A percentile compares a stretch with the other conserved stretches of the same genome.
These are phyloP conservation scores for Drosophila buzzatii DNA, from an alignment of 2,888 invertebrate species.

Conservation along the genomic window DNA sequence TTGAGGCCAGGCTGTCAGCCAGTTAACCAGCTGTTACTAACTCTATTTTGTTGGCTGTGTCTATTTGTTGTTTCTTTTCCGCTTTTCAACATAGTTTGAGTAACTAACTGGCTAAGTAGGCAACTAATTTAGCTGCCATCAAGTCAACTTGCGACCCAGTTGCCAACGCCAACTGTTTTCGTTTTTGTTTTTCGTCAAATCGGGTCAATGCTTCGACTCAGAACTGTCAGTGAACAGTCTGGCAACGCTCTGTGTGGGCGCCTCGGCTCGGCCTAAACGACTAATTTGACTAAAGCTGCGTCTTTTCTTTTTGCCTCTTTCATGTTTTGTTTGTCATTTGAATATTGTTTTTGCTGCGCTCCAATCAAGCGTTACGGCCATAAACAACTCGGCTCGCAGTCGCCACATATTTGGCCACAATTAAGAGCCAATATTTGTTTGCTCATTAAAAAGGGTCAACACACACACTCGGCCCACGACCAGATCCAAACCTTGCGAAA, in stretches of 20 bases:
- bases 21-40: constrained; percentile 5
- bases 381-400: constrained; percentile 9
- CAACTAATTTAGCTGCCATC: constrained; percentile 7
- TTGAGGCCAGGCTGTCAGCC: constrained; percentile 14
- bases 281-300: constrained; percentile 42
- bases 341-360: constrained; percentile 25
- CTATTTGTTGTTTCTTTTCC: neutral
- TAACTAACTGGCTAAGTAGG: constrained; percentile 9
- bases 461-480: constrained; percentile 14
- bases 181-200: constrained; percentile 42
- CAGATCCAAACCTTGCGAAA: constrained; percentile 8
- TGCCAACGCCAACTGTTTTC: constrained; percentile 61
- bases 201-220: constrained; percentile 68
- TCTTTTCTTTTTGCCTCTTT: constrained; percentile 28
- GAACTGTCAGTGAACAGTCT: constrained; percentile 39
- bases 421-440: constrained; percentile 49
- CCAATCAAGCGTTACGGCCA: constrained; percentile 45
- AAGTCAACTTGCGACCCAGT: constrained; percentile 45
- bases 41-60: neutral
- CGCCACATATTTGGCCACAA: constrained; percentile 49
- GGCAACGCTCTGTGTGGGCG: constrained; percentile 38
- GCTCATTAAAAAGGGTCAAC: constrained; percentile 65
- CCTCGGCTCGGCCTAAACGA: constrained; percentile 11
- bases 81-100: constrained; percentile 11
- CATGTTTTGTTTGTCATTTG: constrained; percentile 14